phyloP scores from a whole-genome alignment of 2,797 vertebrate genomes.

The Cirrhinus mrigala region DNA sequence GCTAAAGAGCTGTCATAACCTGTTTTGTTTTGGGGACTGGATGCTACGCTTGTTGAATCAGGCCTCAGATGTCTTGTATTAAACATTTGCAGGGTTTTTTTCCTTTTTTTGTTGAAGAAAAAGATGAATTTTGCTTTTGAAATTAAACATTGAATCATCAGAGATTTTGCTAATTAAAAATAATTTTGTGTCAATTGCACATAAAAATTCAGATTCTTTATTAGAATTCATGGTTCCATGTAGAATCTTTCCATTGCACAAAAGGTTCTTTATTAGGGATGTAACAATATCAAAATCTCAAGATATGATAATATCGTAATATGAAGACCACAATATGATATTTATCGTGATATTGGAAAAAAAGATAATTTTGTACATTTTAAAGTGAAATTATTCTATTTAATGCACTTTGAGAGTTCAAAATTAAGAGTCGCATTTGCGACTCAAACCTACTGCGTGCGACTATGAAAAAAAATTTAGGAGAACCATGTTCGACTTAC shows the following conservation, averaged over 20 bases:
- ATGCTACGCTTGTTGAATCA: not conserved
- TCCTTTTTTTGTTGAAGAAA: not conserved
- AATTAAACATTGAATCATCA: not conserved
- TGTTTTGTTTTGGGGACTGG: not conserved
- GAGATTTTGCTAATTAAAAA: not conserved
- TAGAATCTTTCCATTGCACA: not conserved
- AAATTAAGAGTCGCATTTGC: too few relatives aligned
- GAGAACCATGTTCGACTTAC: too few relatives aligned
- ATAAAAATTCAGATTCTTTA: too few relatives aligned
- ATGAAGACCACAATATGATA: too few relatives aligned
- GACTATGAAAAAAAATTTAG: too few relatives aligned
- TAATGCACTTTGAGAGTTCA: too few relatives aligned
- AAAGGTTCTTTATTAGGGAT: not conserved
- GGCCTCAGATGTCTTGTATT: not conserved
- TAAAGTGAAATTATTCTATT: too few relatives aligned
- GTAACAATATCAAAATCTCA: too few relatives aligned
- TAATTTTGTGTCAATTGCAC: not conserved
- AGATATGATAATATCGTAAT: too few relatives aligned
- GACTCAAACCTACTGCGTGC: too few relatives aligned
- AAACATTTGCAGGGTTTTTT: not conserved
- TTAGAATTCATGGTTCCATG: not conserved
- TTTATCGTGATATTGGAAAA: too few relatives aligned
- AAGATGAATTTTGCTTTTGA: not conserved
- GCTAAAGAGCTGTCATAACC: conserved; percentile 2
- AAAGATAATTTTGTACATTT: too few relatives aligned